Base-by-base conservation (phyloP, 2,888 invertebrate species). In the Trichogramma dendrolimi region DNA sequence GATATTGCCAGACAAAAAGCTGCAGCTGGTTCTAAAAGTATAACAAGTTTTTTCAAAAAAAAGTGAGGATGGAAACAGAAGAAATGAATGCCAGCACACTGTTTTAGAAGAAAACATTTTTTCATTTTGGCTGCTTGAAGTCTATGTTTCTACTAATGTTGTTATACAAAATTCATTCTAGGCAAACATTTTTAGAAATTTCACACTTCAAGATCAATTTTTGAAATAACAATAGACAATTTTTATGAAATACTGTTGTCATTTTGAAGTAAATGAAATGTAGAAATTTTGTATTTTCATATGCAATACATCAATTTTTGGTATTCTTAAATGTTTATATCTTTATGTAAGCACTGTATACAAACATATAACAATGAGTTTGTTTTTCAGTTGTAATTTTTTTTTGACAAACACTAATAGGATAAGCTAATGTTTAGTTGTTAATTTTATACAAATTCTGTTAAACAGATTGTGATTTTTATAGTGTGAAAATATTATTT, bases 41-140 rank as follows among this genome's bases (percentile, higher is more conserved):
- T 92, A 74, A 86, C 89, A 58, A 87, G 88, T 43, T 92, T 91
- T 80, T 92, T 92, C 76, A 86, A 85, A 69, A 90, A 88, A 77
- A 86, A 84, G 74, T 85, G 70, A 74, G 63, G 58, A 58, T 53
- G 39, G 40, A 55, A 53, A 41, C 7, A 49, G 47, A 46, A 40
- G 51, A 59, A 63, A 55, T 61, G 60, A 61, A 61, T 63, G 49
- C 60, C 60, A 39, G 27, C 27, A 27, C 27, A 27, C 2, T 27
- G 5, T 62, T 63, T 14, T 44, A 57, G 49, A 56, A 59, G 11
- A 49, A 54, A 14, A 52, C 60, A 55, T 39, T 43, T 58, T 55
- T 61, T 56, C 6, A 61, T 50, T 56, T 60, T 63, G 58, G 55
- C 50, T 48, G 63, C 61, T 64, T 67, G 65, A 60, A 68, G 63